Conservation (phyloP, 2,797 vertebrate species). For the Chromobotia macracanthus region DNA sequence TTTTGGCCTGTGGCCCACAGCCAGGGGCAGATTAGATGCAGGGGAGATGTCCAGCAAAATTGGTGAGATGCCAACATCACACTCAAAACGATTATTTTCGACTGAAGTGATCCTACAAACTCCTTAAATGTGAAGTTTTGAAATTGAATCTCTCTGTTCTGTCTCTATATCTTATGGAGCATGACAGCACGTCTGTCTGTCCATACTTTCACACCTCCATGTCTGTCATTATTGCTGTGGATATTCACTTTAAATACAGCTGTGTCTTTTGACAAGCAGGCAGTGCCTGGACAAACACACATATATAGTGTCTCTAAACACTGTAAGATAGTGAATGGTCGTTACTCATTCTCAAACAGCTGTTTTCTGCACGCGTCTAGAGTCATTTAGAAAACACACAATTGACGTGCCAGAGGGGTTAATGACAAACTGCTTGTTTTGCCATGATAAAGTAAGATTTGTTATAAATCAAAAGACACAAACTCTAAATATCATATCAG, state of each 20-base stretch:
- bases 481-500: not conserved
- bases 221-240: conserved; percentile 2
- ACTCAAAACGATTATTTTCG: conserved; percentile 21
- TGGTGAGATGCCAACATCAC: not conserved
- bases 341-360: conserved; percentile 43
- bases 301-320: conserved; percentile 13
- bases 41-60: conserved; percentile 22
- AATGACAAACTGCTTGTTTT: not conserved
- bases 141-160: conserved; percentile 27
- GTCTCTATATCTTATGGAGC: not conserved
- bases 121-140: conserved; percentile 10
- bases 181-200: not conserved
- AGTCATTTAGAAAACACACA: conserved; percentile 35
- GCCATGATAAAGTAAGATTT: not conserved
- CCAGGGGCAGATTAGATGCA: conserved; percentile 27
- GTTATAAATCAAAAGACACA: not conserved
- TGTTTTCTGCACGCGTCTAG: conserved; percentile 28
- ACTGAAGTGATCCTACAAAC: not conserved
- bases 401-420: conserved; percentile 3
- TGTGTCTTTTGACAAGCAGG: conserved; percentile 27
- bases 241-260: conserved; percentile 2
- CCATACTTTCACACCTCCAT: not conserved
- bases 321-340: conserved; percentile 11
- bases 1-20: conserved; percentile 33
- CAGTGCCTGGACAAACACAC: conserved; percentile 18